Base-by-base conservation (phyloP, 1,140 invertebrate genomes). In the Lepidurus couesii region DNA sequence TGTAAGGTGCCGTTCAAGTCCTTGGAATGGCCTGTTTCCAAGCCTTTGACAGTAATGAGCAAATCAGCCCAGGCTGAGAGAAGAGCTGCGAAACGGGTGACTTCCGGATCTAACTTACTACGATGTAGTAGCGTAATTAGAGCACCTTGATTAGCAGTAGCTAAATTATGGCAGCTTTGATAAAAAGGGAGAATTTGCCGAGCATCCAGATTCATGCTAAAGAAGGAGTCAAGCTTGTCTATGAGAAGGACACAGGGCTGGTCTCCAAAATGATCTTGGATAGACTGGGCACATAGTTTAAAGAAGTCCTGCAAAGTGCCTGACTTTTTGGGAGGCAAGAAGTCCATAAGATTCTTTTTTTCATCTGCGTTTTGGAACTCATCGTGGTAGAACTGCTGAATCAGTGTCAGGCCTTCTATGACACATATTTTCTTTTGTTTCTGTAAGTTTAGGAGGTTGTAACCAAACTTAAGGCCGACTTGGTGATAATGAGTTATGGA, bases 1-100 rank as follows among this genome's bases (percentile, higher is more conserved):
- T 74, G 44, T 13, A 79, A n/a, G 13, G 8, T 79, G 34, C 78
- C 78, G 44, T 74, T 44, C 42, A 79, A 75, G 24, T 79, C 78
- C 24, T 75, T 75, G 21, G 78, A 79, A 21, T 75, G 45, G 26
- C 78, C 78, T 13, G 78, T 79, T 16, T 47, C 44, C 21, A 79
- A 26, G 42, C 78, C 78, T 42, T 47, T 74, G 26, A 74, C 74
- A 24, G 44, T 79, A 47, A 79, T n/a, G 44, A 47, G 21, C 42
- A 79, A 47, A 34, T 79, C 78, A 7, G 73, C 21, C 78, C 78
- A 79, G 13, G 44, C 73, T 24, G 74, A 44, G 26, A 79, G 44
- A 42, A 79, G 24, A 10, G 11, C 21, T n/a, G 34, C 34, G 7
- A 42, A 75, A 10, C 75, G 73, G 11, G 8, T 42, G 7, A 79